Conservation (phyloP, 2,797 vertebrate species). For the Gymnoscopelus microlampas region DNA sequence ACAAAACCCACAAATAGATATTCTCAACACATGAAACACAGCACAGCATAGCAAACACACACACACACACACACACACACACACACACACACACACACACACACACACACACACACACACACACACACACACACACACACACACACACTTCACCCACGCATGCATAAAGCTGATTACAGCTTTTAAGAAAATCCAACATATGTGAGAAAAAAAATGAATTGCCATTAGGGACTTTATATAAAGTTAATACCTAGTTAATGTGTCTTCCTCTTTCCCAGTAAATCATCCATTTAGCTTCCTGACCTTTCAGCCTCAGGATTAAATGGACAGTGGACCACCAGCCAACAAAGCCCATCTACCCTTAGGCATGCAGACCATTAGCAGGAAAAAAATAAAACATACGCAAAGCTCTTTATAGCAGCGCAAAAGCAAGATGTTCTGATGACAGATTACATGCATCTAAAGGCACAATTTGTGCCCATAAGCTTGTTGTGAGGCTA, state of each 20-base stretch:
- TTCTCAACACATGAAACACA: conserved; percentile 31
- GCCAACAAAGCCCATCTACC: conserved; percentile 70
- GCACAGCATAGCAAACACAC: neutral
- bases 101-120: neutral
- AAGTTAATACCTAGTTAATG: conserved; percentile 64
- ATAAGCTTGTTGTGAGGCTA: conserved; percentile 47
- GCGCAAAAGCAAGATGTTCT: conserved; percentile 59
- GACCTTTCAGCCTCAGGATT: conserved; percentile 61
- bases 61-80: neutral
- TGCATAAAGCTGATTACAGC: conserved; percentile 69
- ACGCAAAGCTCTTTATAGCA: conserved; percentile 65
- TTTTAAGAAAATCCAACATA: conserved; percentile 67
- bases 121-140: conserved; percentile 14
- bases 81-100: conserved; percentile 2
- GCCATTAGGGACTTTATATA: conserved; percentile 55
- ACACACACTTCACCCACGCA: conserved; percentile 1
- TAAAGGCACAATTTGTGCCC: conserved; percentile 68
- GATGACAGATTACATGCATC: conserved; percentile 73
- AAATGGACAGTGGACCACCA: conserved; percentile 48
- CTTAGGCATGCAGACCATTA: conserved; percentile 64
- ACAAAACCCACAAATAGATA: conserved; percentile 37
- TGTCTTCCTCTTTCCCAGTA: conserved; percentile 31
- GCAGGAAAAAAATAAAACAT: conserved; percentile 19
- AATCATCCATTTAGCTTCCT: conserved; percentile 60
- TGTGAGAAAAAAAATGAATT: conserved; percentile 59